These are phyloP conservation scores for Acropora yongei DNA, from an alignment of 64 coral and sea anemone genomes.

Conservation along the genomic window DNA sequence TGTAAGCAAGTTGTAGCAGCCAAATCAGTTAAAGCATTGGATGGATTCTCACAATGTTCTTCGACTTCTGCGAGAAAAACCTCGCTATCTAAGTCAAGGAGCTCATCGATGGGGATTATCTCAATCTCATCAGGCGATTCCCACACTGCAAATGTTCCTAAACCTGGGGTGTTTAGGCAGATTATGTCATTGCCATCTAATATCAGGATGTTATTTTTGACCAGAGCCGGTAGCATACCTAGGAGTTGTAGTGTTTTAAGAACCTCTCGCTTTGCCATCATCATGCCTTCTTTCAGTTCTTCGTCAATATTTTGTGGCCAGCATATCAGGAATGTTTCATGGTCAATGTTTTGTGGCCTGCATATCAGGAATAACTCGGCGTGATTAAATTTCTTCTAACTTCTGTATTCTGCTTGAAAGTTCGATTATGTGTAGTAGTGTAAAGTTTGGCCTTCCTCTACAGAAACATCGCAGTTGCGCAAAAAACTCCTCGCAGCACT, in stretches of 20 bases:
- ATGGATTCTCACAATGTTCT: neutral
- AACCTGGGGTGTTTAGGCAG: neutral
- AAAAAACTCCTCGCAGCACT: constrained; percentile 55
- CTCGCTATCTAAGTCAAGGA: constrained; percentile 4
- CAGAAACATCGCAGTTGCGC: constrained; percentile 36
- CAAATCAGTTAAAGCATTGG: neutral
- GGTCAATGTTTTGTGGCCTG: neutral
- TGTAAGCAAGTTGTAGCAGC: neutral
- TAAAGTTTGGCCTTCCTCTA: constrained; percentile 48
- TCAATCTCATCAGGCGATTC: constrained; percentile 29
- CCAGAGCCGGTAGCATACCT: constrained; percentile 16
- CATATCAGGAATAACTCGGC: neutral
- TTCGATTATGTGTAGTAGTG: constrained; percentile 51
- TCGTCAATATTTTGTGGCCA: constrained; percentile 10
- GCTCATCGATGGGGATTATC: neutral
- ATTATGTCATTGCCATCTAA: neutral
- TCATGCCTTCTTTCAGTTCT: constrained; percentile 8
- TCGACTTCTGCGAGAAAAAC: neutral
- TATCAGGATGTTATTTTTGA: neutral
- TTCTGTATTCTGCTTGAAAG: constrained; percentile 19
- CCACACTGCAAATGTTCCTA: neutral
- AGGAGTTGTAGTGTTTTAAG: constrained; percentile 35
- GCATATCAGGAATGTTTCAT: no score
- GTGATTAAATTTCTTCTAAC: constrained; percentile 25
- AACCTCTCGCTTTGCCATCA: constrained; percentile 32